These are phyloP conservation scores for Ceratotherium simum DNA, from an alignment of 2,113 vertebrate genomes.

Conservation along the genomic window DNA sequence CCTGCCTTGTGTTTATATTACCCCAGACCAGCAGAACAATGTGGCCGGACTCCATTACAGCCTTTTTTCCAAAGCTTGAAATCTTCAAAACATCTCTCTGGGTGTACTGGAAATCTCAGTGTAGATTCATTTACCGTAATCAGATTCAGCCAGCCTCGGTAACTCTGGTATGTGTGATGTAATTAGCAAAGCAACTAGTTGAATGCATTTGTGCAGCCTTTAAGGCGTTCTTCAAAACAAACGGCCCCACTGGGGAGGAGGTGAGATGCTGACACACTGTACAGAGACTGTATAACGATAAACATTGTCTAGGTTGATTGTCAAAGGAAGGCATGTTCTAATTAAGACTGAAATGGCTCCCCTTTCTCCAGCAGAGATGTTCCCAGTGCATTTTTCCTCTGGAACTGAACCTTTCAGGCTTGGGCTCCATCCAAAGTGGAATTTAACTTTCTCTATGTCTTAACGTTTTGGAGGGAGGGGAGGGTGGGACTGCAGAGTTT, in stretches of 20 bases:
- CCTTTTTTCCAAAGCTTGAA: conserved; percentile 64
- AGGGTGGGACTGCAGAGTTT: background rate
- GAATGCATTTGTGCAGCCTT: conserved; percentile 46
- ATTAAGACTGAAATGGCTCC: background rate
- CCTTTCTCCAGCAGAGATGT: background rate
- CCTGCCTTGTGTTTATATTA: conserved; percentile 77
- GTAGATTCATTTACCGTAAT: conserved; percentile 71
- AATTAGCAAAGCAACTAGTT: conserved; percentile 71
- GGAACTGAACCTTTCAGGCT: background rate
- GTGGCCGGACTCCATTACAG: conserved; percentile 66
- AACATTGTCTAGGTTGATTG: conserved; percentile 32
- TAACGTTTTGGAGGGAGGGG: background rate
- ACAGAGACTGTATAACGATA: background rate
- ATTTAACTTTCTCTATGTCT: conserved; percentile 12
- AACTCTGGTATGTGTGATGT: conserved; percentile 59
- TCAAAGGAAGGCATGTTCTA: conserved; percentile 42
- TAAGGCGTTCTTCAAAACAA: background rate
- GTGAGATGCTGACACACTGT: background rate
- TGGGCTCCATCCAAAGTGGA: background rate
- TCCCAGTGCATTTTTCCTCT: background rate
- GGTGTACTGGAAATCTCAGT: conserved; percentile 74
- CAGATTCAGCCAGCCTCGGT: conserved; percentile 69
- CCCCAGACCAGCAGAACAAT: conserved; percentile 57
- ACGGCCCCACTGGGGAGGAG: background rate
- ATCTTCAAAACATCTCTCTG: conserved; percentile 74